These are phyloP conservation scores for Mormyrus proboscirostris DNA, from an alignment of 2,797 vertebrate genomes.

Conservation along the genomic window DNA sequence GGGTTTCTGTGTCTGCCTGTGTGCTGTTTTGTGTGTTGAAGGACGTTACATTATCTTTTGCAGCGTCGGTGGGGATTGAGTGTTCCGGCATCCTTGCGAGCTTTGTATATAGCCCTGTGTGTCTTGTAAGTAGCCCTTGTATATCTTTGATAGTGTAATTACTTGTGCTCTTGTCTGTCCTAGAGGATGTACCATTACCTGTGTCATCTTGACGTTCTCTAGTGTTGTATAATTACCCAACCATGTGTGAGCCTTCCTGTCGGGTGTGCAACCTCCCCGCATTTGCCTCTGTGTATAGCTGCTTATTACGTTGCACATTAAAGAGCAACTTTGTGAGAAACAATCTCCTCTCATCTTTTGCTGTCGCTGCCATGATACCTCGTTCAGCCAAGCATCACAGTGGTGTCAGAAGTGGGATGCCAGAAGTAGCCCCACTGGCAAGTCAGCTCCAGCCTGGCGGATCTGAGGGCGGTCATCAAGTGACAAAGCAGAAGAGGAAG, in stretches of 20 bases:
- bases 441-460: neutral
- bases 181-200: neutral
- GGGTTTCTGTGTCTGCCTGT: neutral
- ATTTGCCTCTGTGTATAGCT: neutral
- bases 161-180: neutral
- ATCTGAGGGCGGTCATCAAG: neutral
- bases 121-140: neutral
- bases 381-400: neutral
- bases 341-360: neutral
- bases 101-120: neutral
- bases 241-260: neutral
- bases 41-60: neutral
- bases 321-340: neutral
- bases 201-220: neutral
- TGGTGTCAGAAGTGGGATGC: neutral
- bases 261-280: neutral
- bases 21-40: neutral
- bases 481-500: neutral
- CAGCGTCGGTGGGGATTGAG: neutral
- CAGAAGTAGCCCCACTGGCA: neutral
- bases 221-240: neutral
- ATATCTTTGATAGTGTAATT: neutral
- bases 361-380: neutral
- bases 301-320: neutral
- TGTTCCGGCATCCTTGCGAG: neutral